Conservation (phyloP, 2,888 invertebrate species). For the Tineola bisselliella region DNA sequence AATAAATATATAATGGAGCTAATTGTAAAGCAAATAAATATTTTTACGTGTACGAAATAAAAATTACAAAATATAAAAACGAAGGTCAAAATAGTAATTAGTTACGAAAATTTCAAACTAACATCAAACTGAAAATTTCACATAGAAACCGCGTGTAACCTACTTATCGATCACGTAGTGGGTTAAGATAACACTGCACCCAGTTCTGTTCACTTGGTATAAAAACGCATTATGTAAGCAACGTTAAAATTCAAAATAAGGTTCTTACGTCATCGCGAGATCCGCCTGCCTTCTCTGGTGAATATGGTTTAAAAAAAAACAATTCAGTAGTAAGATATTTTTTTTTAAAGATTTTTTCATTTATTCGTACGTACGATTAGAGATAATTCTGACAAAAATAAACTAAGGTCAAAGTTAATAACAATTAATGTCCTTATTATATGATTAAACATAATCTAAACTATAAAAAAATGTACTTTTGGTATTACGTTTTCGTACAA, state of each 20-base stretch:
- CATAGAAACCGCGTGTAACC: background rate
- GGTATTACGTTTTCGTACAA: too few relatives aligned
- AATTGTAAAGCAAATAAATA: too few relatives aligned
- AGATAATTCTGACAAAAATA: background rate
- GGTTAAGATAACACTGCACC: constrained; percentile 1
- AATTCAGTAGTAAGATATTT: background rate
- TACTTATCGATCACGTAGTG: background rate
- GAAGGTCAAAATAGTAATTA: background rate
- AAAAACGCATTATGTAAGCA: background rate
- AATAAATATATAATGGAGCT: too few relatives aligned
- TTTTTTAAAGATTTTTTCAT: too few relatives aligned
- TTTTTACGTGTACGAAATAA: too few relatives aligned
- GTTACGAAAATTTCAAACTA: background rate
- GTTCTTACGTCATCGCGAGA: background rate
- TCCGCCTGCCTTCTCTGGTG: background rate
- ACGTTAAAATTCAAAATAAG: constrained; percentile 9
- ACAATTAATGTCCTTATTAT: background rate
- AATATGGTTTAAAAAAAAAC: background rate
- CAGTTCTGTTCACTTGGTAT: background rate
- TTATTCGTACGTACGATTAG: background rate
- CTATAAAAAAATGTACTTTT: background rate
- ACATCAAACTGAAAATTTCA: background rate
- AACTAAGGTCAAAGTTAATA: background rate
- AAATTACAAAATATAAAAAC: too few relatives aligned
- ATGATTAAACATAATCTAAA: background rate